Evolutionary conservation across 2,113 vertebrate genomes (phyloP).

Genomic region (Indri indri): DNA sequence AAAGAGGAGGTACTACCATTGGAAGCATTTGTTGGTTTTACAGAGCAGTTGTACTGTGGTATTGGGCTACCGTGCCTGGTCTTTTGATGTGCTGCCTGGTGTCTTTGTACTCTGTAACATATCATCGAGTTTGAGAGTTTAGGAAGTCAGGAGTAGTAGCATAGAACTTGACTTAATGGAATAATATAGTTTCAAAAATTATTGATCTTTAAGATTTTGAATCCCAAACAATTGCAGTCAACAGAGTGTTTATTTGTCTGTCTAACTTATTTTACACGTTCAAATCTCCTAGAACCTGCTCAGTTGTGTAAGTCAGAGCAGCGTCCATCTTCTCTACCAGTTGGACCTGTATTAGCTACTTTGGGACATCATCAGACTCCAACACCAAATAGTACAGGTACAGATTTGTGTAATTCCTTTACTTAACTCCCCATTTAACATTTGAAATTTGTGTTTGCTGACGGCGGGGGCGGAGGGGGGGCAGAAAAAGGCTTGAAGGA

Average conservation of each 20-base stretch:
- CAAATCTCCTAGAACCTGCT: conserved; percentile 88
- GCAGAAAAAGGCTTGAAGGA: background rate
- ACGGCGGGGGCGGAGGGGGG: too few relatives aligned
- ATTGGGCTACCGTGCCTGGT: background rate
- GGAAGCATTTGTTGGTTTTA: conserved; percentile 1
- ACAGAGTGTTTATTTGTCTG: background rate
- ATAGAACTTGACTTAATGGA: background rate
- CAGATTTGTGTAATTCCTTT: conserved; percentile 28
- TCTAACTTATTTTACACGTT: conserved; percentile 60
- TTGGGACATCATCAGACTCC: conserved; percentile 97
- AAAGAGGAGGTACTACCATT: background rate
- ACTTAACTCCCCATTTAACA: background rate
- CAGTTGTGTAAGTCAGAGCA: conserved; percentile 97
- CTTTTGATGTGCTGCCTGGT: background rate
- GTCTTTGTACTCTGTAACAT: background rate
- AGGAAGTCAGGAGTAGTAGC: background rate
- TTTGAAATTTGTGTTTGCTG: background rate
- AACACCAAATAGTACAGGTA: conserved; percentile 99
- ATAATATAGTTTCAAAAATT: conserved; percentile 22
- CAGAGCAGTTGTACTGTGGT: background rate
- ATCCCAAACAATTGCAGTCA: background rate
- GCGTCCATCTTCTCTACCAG: conserved; percentile 95
- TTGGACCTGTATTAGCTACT: conserved; percentile 94
- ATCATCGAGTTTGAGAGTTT: background rate
- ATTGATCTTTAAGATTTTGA: background rate